These are phyloP conservation scores for Coelinius sp. DNA, from an alignment of 2,888 invertebrate genomes.

Conservation along the genomic window DNA sequence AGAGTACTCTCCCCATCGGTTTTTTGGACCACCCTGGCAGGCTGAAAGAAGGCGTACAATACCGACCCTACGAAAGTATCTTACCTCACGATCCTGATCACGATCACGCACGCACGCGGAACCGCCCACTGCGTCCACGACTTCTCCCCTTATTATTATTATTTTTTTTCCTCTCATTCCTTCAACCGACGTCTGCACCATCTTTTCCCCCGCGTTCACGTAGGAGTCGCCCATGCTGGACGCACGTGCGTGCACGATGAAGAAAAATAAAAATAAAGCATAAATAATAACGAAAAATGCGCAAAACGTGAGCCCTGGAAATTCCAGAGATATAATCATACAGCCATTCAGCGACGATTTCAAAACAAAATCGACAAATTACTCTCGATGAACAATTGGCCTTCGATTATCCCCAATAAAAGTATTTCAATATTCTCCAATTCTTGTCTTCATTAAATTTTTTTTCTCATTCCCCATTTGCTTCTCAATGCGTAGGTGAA, in stretches of 20 bases:
- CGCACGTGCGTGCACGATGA: slow-evolving; percentile 57
- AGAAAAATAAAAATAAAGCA: slow-evolving; percentile 33
- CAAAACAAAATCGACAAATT: slow-evolving; percentile 51
- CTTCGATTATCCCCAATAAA: slow-evolving; percentile 11
- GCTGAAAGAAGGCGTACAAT: slow-evolving; percentile 56
- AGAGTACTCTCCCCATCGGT: slow-evolving; percentile 2
- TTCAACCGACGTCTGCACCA: slow-evolving; percentile 20
- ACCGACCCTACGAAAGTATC: slow-evolving; percentile 60
- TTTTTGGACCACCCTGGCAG: slow-evolving; percentile 61
- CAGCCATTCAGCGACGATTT: slow-evolving; percentile 47
- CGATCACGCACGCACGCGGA: slow-evolving; percentile 65
- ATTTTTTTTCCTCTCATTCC: slow-evolving; percentile 20
- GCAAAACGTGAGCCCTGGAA: slow-evolving; percentile 46
- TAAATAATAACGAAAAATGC: slow-evolving; percentile 20
- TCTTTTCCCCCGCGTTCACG: slow-evolving; percentile 37
- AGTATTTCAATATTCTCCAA: slow-evolving; percentile 18
- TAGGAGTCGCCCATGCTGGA: slow-evolving; percentile 41
- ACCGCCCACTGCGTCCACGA: slow-evolving; percentile 62
- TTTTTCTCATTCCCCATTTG: background rate
- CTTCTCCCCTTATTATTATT: slow-evolving; percentile 41
- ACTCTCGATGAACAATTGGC: slow-evolving; percentile 32
- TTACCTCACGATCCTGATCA: slow-evolving; percentile 64
- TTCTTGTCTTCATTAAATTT: background rate
- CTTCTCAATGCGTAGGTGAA: background rate
- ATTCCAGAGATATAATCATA: slow-evolving; percentile 48